These are phyloP conservation scores for Eptesicus fuscus DNA, from an alignment of 2,113 vertebrate genomes.

Conservation along the genomic window DNA sequence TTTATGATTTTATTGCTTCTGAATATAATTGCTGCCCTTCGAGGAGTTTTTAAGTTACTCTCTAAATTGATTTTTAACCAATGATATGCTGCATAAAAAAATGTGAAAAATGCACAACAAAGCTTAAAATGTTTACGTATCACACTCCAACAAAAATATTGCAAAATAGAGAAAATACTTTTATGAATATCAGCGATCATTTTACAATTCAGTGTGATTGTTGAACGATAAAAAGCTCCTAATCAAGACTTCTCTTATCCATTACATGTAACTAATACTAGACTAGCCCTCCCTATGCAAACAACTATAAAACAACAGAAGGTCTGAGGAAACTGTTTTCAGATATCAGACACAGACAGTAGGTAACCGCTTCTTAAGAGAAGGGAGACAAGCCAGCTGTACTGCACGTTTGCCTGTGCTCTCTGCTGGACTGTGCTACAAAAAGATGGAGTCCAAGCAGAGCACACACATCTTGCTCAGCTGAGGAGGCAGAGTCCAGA, in stretches of 20 bases:
- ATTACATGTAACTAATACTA: neutral
- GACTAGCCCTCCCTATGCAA: neutral
- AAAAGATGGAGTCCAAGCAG: neutral
- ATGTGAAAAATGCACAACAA: neutral
- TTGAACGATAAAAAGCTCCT: neutral
- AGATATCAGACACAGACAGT: neutral
- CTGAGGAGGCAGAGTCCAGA: neutral
- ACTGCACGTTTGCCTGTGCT: neutral
- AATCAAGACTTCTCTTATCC: neutral
- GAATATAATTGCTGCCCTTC: slow-evolving; percentile 8
- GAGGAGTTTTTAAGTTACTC: slow-evolving; percentile 27
- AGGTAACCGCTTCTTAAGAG: neutral
- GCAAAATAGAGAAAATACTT: neutral
- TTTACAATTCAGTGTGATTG: neutral
- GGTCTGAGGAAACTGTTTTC: neutral
- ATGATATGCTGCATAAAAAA: neutral
- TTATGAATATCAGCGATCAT: neutral
- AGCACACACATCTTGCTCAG: neutral
- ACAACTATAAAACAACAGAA: neutral
- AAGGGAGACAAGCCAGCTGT: neutral
- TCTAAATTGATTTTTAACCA: slow-evolving; percentile 25
- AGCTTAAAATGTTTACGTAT: neutral
- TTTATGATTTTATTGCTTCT: slow-evolving; percentile 21
- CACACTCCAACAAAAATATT: neutral
- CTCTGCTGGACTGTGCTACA: neutral